phyloP scores from a whole-genome alignment of 2,888 invertebrate species.

The Eupithecia pulchellata region DNA sequence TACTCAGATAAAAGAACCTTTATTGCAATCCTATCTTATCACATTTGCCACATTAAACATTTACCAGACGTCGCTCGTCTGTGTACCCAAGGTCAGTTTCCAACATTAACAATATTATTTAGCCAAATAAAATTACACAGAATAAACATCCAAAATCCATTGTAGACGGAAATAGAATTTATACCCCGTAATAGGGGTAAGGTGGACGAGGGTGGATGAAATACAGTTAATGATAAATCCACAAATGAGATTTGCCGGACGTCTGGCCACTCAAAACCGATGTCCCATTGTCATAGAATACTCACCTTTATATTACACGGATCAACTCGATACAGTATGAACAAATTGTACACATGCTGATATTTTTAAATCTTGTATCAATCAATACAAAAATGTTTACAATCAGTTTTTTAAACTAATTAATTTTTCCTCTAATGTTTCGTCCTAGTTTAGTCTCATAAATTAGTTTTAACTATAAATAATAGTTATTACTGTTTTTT shows the following conservation, averaged over 20 bases:
- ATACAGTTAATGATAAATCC: slow-evolving; percentile 85
- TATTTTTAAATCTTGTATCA: slow-evolving; percentile 23
- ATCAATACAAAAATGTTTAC: background rate
- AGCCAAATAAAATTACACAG: slow-evolving; percentile 63
- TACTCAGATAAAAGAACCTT: background rate
- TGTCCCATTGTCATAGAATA: slow-evolving; percentile 79
- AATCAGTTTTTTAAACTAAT: too few relatives aligned
- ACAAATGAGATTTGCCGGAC: slow-evolving; percentile 85
- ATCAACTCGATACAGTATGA: slow-evolving; percentile 68
- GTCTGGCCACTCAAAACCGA: slow-evolving; percentile 81
- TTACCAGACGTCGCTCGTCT: slow-evolving; percentile 33
- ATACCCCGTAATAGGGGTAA: slow-evolving; percentile 81
- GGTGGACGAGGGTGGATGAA: slow-evolving; percentile 79
- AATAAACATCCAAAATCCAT: slow-evolving; percentile 75
- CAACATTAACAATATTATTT: slow-evolving; percentile 47
- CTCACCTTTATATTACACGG: slow-evolving; percentile 80
- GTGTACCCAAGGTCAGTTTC: slow-evolving; percentile 43
- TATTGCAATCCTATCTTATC: background rate
- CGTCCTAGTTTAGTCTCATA: too few relatives aligned
- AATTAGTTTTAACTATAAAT: too few relatives aligned
- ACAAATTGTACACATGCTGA: slow-evolving; percentile 65
- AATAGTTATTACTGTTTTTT: too few relatives aligned
- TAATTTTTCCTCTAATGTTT: too few relatives aligned
- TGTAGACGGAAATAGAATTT: slow-evolving; percentile 80
- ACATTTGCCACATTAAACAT: slow-evolving; percentile 8